These are phyloP conservation scores for Chondrilla cf. caribensis DNA, from an alignment of 37 sponge, comb jelly and placozoan species.

Conservation along the genomic window DNA sequence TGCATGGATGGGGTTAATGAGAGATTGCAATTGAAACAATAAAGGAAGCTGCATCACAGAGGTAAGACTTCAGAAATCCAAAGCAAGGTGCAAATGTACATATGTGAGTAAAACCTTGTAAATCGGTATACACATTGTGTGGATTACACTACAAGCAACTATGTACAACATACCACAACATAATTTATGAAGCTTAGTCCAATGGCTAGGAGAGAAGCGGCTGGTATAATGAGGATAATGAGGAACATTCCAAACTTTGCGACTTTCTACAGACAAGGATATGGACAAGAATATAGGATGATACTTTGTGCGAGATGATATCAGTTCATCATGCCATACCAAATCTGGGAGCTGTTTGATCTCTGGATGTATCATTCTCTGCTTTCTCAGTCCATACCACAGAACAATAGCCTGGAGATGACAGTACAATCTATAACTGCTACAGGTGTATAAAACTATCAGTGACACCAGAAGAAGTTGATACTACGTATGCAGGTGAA, in stretches of 20 bases:
- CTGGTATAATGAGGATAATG: slow-evolving; percentile 29
- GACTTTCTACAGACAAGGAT: slow-evolving; percentile 12
- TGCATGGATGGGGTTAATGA: no score
- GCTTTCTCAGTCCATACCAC: slow-evolving; percentile 39
- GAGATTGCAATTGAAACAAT: no score
- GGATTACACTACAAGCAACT: no score
- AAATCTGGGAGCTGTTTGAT: slow-evolving; percentile 5
- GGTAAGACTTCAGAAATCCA: no score
- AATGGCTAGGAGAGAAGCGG: slow-evolving; percentile 40
- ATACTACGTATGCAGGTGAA: no score
- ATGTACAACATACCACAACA: not conserved
- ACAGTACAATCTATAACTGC: no score
- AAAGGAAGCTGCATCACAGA: no score
- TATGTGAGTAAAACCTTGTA: no score
- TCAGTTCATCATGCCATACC: not conserved
- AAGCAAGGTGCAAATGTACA: no score
- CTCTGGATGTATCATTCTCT: slow-evolving; percentile 49
- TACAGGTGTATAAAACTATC: no score
- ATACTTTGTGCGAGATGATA: not conserved
- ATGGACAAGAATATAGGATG: not conserved
- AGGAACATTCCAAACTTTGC: slow-evolving; percentile 31
- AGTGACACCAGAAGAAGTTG: no score
- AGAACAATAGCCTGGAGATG: slow-evolving; percentile 36
- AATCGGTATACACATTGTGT: no score
- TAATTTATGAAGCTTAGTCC: slow-evolving; percentile 10